Base-by-base conservation (phyloP, 1,140 invertebrate genomes). In the Choristoneura fumiferana region DNA sequence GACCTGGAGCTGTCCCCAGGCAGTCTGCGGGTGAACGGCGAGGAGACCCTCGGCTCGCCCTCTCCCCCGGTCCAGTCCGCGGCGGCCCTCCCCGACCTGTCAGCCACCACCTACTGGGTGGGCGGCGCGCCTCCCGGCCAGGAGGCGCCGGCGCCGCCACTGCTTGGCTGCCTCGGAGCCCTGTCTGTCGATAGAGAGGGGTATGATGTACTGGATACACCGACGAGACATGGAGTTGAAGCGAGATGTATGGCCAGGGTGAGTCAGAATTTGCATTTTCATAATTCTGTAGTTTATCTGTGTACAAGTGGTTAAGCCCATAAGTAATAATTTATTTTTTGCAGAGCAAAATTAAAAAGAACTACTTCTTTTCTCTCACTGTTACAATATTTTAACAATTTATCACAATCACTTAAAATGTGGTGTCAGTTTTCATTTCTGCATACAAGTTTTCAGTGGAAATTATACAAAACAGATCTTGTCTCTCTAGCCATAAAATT, bases 111-210 rank as follows among this genome's bases (percentile, higher is more conserved):
- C 35, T 95, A 94, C 74, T 97, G 95, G 79, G 91, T 96, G 65
- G 96, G 96, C 6, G 96, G 96, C 0, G 90, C 95, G 8, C 94
- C 96, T 13, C 95, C 95, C 2, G 94, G 93, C 69, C 92, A 58
- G 10, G 56, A 53, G 14, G 68, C 70, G 15, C 55, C 65, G 5
- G 69, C 76, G 1, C 74, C 79, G 0, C 69, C 94, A 0, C 94
- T 96, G 77, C 86, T 96, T 13, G 96, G 96, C 4, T 97, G 96
- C 73, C 93, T 98, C 89, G 93, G 94, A 9, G 94, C 95, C 54
- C 90, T 97, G 1, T 91, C 94, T 43, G 92, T 97, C 0, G 93
- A 95, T 64, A 91, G 94, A 1, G 91, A 82, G 67, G 89, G 87
- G 0, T 91, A 91, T 57, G 89, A 92, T 69, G 84, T 91, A 9